Conservation (phyloP, 1,140 invertebrate genomes). For the Epicauta chinensis region DNA sequence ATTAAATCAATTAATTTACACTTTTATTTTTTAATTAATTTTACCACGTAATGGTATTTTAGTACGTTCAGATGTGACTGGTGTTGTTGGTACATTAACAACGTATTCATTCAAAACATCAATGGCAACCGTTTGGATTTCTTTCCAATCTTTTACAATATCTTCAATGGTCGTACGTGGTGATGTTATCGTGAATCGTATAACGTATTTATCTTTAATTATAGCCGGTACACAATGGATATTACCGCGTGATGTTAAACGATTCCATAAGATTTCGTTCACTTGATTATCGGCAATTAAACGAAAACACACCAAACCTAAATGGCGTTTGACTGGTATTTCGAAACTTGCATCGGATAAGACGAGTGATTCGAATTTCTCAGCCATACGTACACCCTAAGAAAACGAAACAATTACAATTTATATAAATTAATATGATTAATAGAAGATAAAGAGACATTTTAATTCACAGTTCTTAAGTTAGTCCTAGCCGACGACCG, state of each 20-base stretch:
- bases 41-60: conserved; percentile 38
- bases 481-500: too few species aligned
- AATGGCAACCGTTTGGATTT: conserved; percentile 74
- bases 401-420: conserved; percentile 1
- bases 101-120: conserved; percentile 59
- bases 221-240: conserved; percentile 92
- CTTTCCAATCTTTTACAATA: conserved; percentile 83
- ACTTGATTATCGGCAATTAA: conserved; percentile 77
- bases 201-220: conserved; percentile 85
- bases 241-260: conserved; percentile 75
- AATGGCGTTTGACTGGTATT: conserved; percentile 77
- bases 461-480: too few species aligned
- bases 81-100: conserved; percentile 47
- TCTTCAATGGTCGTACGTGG: conserved; percentile 82
- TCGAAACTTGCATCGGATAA: conserved; percentile 80
- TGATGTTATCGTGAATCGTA: conserved; percentile 89
- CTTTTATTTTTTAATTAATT: not conserved
- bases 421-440: too few species aligned
- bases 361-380: conserved; percentile 84
- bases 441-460: too few species aligned
- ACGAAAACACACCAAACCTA: conserved; percentile 89
- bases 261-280: conserved; percentile 78
- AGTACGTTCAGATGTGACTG: conserved; percentile 64
- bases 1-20: not conserved
- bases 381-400: conserved; percentile 65